Evolutionary conservation across 2,797 vertebrate genomes (phyloP).

Genomic region (Capromys pilorides): DNA sequence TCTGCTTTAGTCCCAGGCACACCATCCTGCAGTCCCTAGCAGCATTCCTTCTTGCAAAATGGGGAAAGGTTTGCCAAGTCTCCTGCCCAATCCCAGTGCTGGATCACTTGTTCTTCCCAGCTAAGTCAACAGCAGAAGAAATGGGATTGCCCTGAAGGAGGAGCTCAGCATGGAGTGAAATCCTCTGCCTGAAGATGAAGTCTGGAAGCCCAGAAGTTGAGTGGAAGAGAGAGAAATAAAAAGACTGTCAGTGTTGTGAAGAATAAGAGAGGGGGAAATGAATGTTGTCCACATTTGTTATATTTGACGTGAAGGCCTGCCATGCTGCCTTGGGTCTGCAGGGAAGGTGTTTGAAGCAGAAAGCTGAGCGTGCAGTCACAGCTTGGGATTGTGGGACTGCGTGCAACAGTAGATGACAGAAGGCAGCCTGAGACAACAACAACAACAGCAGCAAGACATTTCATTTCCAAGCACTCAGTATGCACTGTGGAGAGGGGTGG

Average conservation of each 20-base stretch:
- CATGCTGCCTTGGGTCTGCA: not conserved
- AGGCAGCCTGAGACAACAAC: not conserved
- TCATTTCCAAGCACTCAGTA: not conserved
- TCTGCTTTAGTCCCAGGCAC: not conserved
- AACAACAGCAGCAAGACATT: not conserved
- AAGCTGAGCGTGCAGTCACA: not conserved
- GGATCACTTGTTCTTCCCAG: not conserved
- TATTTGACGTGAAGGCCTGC: not conserved
- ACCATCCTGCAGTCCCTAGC: not conserved
- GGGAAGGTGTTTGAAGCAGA: constrained; percentile 17
- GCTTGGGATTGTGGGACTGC: not conserved
- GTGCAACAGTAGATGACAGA: not conserved
- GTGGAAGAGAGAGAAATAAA: not conserved
- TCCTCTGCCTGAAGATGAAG: too few species aligned
- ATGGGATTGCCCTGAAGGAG: not conserved
- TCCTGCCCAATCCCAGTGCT: not conserved
- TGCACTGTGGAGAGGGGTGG: not conserved
- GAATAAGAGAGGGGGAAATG: not conserved
- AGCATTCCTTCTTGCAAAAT: not conserved
- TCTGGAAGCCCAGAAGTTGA: not conserved
- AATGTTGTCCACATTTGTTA: not conserved
- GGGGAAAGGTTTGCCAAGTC: not conserved
- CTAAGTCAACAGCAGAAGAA: not conserved
- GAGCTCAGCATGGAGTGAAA: not conserved
- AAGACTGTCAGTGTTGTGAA: not conserved